phyloP scores from a whole-genome alignment of 2,113 vertebrate species.

The Anhinga anhinga region DNA sequence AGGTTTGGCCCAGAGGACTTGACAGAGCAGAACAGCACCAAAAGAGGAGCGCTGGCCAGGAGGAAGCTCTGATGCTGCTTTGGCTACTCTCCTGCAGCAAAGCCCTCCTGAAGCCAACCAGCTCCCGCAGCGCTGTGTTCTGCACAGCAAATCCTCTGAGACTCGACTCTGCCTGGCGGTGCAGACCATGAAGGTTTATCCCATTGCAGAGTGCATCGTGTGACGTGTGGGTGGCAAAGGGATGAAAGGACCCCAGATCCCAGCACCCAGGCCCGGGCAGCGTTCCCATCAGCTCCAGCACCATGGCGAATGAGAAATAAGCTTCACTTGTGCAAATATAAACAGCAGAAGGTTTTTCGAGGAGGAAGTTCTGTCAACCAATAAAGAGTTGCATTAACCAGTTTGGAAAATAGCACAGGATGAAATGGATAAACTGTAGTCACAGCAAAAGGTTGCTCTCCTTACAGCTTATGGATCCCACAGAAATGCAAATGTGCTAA shows the following conservation, averaged over 20 bases:
- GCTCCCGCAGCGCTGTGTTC: neutral
- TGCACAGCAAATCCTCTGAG: neutral
- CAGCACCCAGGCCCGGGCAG: neutral
- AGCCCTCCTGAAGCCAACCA: neutral
- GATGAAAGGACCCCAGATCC: neutral
- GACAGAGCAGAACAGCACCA: neutral
- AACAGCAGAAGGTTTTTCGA: neutral
- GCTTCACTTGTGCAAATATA: neutral
- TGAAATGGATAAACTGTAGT: neutral
- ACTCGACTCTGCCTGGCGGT: accelerated
- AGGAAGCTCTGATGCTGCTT: neutral
- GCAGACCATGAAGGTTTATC: neutral
- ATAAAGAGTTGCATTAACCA: neutral
- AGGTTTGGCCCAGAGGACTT: neutral
- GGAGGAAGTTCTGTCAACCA: neutral
- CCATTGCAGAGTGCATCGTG: accelerated
- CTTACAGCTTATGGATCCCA: neutral
- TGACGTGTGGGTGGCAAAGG: neutral
- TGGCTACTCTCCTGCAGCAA: neutral
- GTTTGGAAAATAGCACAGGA: neutral
- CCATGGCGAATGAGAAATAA: accelerated
- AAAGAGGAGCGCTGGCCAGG: neutral
- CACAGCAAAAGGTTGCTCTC: neutral
- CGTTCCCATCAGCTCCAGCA: neutral
- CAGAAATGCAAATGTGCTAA: neutral